These are phyloP conservation scores for Patella pellucida DNA, from an alignment of 2,888 invertebrate genomes.

Conservation along the genomic window DNA sequence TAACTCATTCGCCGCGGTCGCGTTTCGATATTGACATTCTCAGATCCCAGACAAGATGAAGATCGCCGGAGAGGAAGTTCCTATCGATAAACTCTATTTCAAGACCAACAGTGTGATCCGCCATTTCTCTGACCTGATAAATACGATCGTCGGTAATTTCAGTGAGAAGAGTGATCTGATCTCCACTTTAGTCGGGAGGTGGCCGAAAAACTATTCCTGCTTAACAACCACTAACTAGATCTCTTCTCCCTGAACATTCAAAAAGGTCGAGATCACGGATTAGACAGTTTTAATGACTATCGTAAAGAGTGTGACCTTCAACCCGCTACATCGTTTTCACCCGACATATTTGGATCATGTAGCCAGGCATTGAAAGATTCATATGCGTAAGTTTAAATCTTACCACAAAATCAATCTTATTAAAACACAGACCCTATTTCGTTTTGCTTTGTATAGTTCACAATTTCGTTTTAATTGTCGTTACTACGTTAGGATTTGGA, in stretches of 20 bases:
- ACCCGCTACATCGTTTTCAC: neutral
- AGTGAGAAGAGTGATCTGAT: slow-evolving; percentile 9
- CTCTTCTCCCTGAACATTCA: slow-evolving; percentile 35
- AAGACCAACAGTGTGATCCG: neutral
- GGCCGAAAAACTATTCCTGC: neutral
- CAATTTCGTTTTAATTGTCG: too few relatives aligned
- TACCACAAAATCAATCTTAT: too few relatives aligned
- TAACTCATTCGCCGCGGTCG: neutral
- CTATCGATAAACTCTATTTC: neutral
- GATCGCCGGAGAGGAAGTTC: neutral
- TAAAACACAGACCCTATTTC: too few relatives aligned
- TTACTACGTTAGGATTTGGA: too few relatives aligned
- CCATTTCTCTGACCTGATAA: slow-evolving; percentile 10
- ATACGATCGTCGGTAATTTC: neutral
- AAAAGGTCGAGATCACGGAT: slow-evolving; percentile 40
- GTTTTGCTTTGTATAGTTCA: too few relatives aligned
- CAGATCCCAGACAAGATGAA: neutral
- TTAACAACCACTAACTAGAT: slow-evolving; percentile 22
- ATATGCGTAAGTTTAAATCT: too few relatives aligned
- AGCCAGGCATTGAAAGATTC: too few relatives aligned
- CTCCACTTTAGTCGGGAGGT: neutral
- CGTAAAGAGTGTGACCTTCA: neutral
- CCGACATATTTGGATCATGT: too few relatives aligned
- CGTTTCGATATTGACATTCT: slow-evolving; percentile 3
- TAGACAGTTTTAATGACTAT: slow-evolving; percentile 32